Evolutionary conservation across 2,888 invertebrate species (phyloP), one percentile per base, ranked within the genome.

Genomic region (Gibbula magus): DNA sequence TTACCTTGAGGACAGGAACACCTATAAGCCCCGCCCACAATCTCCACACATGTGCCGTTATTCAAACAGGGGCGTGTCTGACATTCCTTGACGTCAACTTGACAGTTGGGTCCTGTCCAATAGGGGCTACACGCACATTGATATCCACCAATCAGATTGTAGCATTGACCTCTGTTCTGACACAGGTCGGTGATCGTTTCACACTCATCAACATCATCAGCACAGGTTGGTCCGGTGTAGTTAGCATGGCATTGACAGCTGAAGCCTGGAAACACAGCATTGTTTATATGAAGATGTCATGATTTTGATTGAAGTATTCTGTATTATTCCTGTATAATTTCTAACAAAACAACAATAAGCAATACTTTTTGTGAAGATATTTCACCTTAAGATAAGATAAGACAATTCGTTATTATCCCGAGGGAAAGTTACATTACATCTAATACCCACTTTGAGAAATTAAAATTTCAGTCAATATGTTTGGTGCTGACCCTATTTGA

Each of bases 121-220:
- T 82, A 85, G 0, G 81, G 79, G 0, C 79, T 70, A 91, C 99
- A 99, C 77, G 96, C 95, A 90, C 99, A 99, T 88, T 96, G 96
- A 93, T 97, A 98, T 0, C 96, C 96, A 20, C 96, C 96, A 18
- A 97, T 94, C 39, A 96, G 95, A 91, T 98, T 97, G 80, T 95
- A 95, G 91, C 98, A 98, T 0, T 95, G 95, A 10, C 98, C 91
- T n/a, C 83, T 86, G 74, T 89, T 86, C 7, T 80, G 74, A 77
- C 90, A 90, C 7, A 84, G 85, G 8, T 81, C 54, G 4, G 53
- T 4, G 7, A 29, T 51, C n/a, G 20, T 13, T 51, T 70, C 29
- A 91, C 96, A 96, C 93, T 96, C 96, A 93, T 96, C 96, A 79
- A 96, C 95, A 93, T 96, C 89, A n/a, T 97, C 96, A 93, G 98